phyloP scores from a whole-genome alignment of 2,888 invertebrate genomes.

The Sinelater perroti region DNA sequence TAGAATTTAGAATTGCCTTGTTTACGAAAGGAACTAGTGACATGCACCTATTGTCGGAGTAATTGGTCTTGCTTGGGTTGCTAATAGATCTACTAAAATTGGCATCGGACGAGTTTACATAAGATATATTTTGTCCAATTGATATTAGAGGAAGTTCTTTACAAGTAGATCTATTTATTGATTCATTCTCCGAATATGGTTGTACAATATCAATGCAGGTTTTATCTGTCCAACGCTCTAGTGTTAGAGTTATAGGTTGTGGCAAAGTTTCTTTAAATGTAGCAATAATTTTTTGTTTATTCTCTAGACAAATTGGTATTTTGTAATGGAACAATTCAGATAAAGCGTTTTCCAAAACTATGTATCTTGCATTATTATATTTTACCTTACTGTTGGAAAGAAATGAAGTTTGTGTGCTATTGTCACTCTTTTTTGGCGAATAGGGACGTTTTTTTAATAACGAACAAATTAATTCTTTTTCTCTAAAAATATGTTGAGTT shows the following conservation, averaged over 20 bases:
- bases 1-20: too few species aligned
- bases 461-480: conserved; percentile 1
- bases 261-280: not conserved
- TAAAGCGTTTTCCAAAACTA: conserved; percentile 6
- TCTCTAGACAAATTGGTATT: conserved; percentile 11
- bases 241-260: not conserved
- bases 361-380: conserved; percentile 5
- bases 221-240: not conserved
- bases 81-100: too few species aligned
- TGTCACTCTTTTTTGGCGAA: not conserved
- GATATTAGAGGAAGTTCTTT: too few species aligned
- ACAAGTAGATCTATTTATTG: too few species aligned
- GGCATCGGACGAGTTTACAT: too few species aligned
- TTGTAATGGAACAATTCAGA: conserved; percentile 7
- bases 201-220: too few species aligned
- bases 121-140: too few species aligned
- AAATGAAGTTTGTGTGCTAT: not conserved
- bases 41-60: too few species aligned
- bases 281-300: not conserved
- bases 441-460: conserved; percentile 1
- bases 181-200: too few species aligned
- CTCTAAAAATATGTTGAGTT: too few species aligned
- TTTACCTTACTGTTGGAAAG: not conserved
- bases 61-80: too few species aligned
- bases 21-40: too few species aligned